Evolutionary conservation across 2,888 invertebrate genomes (phyloP), one percentile per base, ranked within the genome.

Genomic region (Bruchidius siliquastri): DNA sequence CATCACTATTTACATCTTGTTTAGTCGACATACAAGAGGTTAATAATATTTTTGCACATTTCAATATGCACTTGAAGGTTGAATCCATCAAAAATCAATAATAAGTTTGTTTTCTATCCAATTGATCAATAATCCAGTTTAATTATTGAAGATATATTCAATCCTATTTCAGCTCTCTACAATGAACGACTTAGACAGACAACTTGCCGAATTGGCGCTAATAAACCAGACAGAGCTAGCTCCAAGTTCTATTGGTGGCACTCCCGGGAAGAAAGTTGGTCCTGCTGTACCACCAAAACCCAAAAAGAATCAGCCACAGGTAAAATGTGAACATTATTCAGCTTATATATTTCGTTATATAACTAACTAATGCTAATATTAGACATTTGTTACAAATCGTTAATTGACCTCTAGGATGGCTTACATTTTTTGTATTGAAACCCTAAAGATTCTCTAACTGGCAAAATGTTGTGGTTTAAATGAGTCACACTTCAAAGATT

Each of bases 281-380:
- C 94, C 94, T 77, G 92, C 92, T 73, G 94, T 94, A 74, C 94
- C 94, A 70, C 94, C 94, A 13, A 94, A 94, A 85, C 94, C 94
- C 78, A 92, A 90, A 85, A 93, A 90, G 83, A 87, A 87, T 69
- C 89, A 88, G 82, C 89, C 90, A 22, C 89, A 90, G 88, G 89
- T 90, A 84, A 84, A 69, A 70, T 49, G n/a, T n/a, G n/a, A n/a
- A n/a, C n/a, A n/a, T n/a, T n/a, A n/a, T n/a, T n/a, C n/a, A n/a
- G n/a, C n/a, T n/a, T n/a, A n/a, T n/a, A n/a, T n/a, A n/a, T n/a
- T n/a, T n/a, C n/a, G n/a, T n/a, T n/a, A n/a, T n/a, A n/a, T n/a
- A n/a, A n/a, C n/a, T n/a, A n/a, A n/a, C n/a, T n/a, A n/a, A n/a
- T n/a, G n/a, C n/a, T n/a, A n/a, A n/a, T n/a, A n/a, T n/a, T n/a